These are phyloP conservation scores for Hirtodrosophila alboralis DNA, from an alignment of 2,888 invertebrate species.

Conservation along the genomic window DNA sequence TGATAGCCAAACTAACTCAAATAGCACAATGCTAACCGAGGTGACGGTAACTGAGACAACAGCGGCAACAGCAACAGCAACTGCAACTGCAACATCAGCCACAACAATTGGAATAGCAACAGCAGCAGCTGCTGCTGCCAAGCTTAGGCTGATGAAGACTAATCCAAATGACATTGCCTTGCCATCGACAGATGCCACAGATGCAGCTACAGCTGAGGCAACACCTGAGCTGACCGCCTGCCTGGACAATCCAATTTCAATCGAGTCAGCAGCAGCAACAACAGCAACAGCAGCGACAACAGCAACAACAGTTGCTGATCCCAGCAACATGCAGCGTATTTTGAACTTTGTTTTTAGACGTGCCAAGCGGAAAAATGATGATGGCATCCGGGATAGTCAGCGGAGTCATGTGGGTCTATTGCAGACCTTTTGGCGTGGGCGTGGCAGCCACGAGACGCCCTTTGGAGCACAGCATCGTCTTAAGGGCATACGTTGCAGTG, in stretches of 20 bases:
- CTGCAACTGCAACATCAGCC: slow-evolving; percentile 5
- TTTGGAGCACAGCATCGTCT: slow-evolving; percentile 81
- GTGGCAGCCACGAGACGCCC: slow-evolving; percentile 54
- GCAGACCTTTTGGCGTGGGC: slow-evolving; percentile 75
- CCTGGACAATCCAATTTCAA: slow-evolving; percentile 23
- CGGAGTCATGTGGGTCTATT: slow-evolving; percentile 82
- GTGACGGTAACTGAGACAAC: slow-evolving; percentile 45
- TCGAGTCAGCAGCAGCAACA: slow-evolving; percentile 6
- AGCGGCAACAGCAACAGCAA: slow-evolving; percentile 7
- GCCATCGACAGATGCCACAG: slow-evolving; percentile 61
- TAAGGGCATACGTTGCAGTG: slow-evolving; percentile 83
- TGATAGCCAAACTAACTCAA: slow-evolving; percentile 61
- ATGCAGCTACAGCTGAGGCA: slow-evolving; percentile 15
- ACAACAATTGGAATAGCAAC: slow-evolving; percentile 13
- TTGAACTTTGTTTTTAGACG: slow-evolving; percentile 73
- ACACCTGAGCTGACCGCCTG: slow-evolving; percentile 27
- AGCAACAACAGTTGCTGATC: slow-evolving; percentile 4
- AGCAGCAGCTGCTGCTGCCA: slow-evolving; percentile 13
- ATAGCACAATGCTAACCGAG: slow-evolving; percentile 66
- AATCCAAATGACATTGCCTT: slow-evolving; percentile 50
- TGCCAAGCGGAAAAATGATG: slow-evolving; percentile 48
- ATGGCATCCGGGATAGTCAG: slow-evolving; percentile 81
- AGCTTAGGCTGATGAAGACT: slow-evolving; percentile 25
- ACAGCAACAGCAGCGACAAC: slow-evolving; percentile 11
- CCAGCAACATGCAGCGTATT: slow-evolving; percentile 56